Evolutionary conservation across 2,797 vertebrate genomes (phyloP), one percentile per base, ranked within the genome.

Genomic region (Lutjanus argentimaculatus): DNA sequence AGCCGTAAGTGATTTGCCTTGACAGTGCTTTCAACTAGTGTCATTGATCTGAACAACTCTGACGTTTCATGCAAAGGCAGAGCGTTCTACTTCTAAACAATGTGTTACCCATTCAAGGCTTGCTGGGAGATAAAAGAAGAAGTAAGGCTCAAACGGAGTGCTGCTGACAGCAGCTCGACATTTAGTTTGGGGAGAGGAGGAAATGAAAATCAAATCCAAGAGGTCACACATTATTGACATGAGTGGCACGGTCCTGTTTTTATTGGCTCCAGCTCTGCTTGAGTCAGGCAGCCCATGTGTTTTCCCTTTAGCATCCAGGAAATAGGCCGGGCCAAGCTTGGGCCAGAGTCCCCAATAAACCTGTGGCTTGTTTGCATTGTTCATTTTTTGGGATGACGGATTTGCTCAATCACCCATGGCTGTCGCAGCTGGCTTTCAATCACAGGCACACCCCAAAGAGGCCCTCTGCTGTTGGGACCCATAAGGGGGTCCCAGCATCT

Each of bases 361-460:
- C 88, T 77, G 84, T 80, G 83, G 78, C 89, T 83, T 88, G 87
- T 93, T 90, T 89, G 86, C 85, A 74, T 86, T 93, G 86, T 89
- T 91, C 83, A 64, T 88, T 94, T 93, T 85, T 79, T 64, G 69
- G 89, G 91, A 89, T 87, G 91, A 92, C 87, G 73, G 91, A 88
- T 91, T 91, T 89, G 85, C 90, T 94, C 91, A 90, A 87, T 94
- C 91, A 93, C 90, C 90, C 88, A 62, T 93, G 88, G 90, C 90
- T 92, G 91, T 93, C 94, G 85, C 90, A 93, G 90, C 86, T 85
- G 84, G 88, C 82, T 89, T 89, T 94, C 87, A 85, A 92, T 91
- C 92, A 91, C 76, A 78, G 78, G 77, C 67, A 71, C 76, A 51
- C 83, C 84, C 85, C 17, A 48, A 78, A 79, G 77, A 83, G 84